A percentile compares a stretch with the other conserved stretches of the same genome.
These are phyloP conservation scores for Corythoichthys haematopterus DNA, from an alignment of 2,113 vertebrate species.

Conservation along the genomic window DNA sequence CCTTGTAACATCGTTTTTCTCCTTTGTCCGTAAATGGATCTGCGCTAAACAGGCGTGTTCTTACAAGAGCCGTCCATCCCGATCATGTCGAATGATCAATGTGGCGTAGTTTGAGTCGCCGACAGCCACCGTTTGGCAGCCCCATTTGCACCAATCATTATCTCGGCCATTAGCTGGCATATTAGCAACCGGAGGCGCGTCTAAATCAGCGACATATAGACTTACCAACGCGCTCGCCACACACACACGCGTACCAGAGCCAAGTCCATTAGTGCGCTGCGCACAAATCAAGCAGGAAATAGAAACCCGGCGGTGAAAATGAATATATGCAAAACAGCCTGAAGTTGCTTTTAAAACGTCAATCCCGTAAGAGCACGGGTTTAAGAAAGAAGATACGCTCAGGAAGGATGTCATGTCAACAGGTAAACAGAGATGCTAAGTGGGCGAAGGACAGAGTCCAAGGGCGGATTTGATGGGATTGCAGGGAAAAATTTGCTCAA, in stretches of 20 bases:
- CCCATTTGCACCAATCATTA: constrained; percentile 66
- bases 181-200: constrained; percentile 60
- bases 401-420: constrained; percentile 25
- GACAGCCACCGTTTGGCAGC: constrained; percentile 28
- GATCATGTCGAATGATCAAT: constrained; percentile 22
- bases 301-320: constrained; percentile 59
- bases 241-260: constrained; percentile 18
- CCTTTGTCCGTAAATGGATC: constrained; percentile 17
- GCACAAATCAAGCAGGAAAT: constrained; percentile 56
- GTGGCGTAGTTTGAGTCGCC: constrained; percentile 4
- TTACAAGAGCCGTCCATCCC: constrained; percentile 24
- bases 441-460: constrained; percentile 3
- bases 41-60: constrained; percentile 5
- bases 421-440: constrained; percentile 38
- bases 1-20: not conserved
- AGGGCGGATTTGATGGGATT: constrained; percentile 17
- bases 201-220: constrained; percentile 63
- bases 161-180: constrained; percentile 58
- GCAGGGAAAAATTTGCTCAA: not conserved
- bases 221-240: constrained; percentile 50
- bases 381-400: constrained; percentile 34
- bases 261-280: constrained; percentile 52
- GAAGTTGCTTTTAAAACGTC: constrained; percentile 62
- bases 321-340: constrained; percentile 66
- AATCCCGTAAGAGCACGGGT: constrained; percentile 34